These are phyloP conservation scores for Oncorhynchus keta DNA, from an alignment of 2,113 vertebrate species.

Conservation along the genomic window DNA sequence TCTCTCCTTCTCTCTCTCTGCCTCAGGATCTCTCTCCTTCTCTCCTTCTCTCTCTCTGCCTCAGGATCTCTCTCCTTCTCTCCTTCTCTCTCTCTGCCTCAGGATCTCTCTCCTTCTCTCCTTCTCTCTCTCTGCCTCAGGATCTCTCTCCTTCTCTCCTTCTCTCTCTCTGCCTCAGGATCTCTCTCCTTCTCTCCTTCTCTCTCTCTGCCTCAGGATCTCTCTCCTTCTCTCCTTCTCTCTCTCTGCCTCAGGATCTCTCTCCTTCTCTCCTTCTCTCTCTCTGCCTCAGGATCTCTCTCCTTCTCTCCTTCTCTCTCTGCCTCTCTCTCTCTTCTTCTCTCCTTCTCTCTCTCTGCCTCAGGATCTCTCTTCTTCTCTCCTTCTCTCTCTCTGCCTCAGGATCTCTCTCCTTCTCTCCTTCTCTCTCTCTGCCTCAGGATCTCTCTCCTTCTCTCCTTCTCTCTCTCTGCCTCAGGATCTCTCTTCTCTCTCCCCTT, in stretches of 20 bases:
- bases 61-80: slow-evolving; percentile 16
- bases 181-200: slow-evolving; percentile 47
- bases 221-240: slow-evolving; percentile 26
- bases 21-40: slow-evolving; percentile 37
- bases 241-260: slow-evolving; percentile 19
- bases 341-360: slow-evolving; percentile 24
- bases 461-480: background rate
- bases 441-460: slow-evolving; percentile 47
- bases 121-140: too few relatives aligned
- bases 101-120: slow-evolving; percentile 29
- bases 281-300: background rate
- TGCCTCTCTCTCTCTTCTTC: slow-evolving; percentile 39
- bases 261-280: slow-evolving; percentile 52
- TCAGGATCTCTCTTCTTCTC: slow-evolving; percentile 16
- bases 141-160: slow-evolving; percentile 1
- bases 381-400: slow-evolving; percentile 27
- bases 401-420: slow-evolving; percentile 22
- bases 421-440: slow-evolving; percentile 16
- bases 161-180: slow-evolving; percentile 18
- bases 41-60: slow-evolving; percentile 24
- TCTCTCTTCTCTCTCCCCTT: slow-evolving; percentile 45
- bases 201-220: slow-evolving; percentile 16
- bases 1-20: background rate
- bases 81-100: slow-evolving; percentile 27
- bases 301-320: too few relatives aligned